Evolutionary conservation across 1,140 invertebrate genomes (phyloP), one percentile per base, ranked within the genome.

Genomic region (Ceratina australensis): DNA sequence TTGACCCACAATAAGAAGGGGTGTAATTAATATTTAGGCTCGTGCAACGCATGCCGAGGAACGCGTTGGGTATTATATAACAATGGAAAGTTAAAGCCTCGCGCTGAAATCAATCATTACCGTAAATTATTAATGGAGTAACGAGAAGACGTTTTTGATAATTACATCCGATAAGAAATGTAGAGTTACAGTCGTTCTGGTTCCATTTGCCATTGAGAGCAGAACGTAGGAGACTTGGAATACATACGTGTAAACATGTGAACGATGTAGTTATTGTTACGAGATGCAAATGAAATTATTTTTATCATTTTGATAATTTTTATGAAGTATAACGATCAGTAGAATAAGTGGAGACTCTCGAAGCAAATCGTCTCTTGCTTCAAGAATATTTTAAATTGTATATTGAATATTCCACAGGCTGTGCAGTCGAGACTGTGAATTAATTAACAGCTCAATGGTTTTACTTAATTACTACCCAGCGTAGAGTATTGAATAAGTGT

Each of bases 11-110:
- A 57, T 57, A 69, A 54, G 28, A 33, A 69, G 18, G 10, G 28
- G n/a, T 24, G 20, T 22, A 69, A 69, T 69, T 69, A 57, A 57
- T 69, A 69, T 57, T 69, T 56, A 15, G 67, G 56, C 56, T 42
- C 52, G 52, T n/a, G 7, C 16, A 33, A 2, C 26, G 13, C 26
- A 13, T 18, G 8, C 16, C 16, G 16, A 7, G n/a, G 20, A 67
- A 24, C 26, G 54, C n/a, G 4, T 7, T 22, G 18, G 33, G 33
- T 56, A 42, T 56, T 28, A 56, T 56, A 16, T n/a, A 69, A 69
- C 13, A 56, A 56, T 56, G 26, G n/a, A 56, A 50, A 56, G 66
- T 20, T 22, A 13, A 65, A 65, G 15, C n/a, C 22, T 49, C 28
- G 26, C 26, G 28, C 16, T 16, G 54, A 57, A 54, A 57, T 68